Percentiles rank a stretch among this genome's conserved stretches.
Conservation (phyloP, 1,140 invertebrate species). For the Cepaea nemoralis region DNA sequence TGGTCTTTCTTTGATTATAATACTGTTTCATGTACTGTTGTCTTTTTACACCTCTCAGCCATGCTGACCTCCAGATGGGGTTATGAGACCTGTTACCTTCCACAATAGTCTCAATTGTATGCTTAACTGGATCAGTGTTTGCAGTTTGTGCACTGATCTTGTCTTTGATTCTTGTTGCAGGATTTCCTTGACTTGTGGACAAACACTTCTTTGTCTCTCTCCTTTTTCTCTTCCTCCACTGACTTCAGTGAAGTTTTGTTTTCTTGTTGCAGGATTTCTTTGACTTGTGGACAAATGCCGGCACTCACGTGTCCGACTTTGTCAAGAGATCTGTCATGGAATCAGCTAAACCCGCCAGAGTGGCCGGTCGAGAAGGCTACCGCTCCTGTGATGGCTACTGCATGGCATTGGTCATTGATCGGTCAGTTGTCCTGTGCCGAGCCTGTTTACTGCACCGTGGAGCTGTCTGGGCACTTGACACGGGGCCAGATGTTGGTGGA, state of each 20-base stretch:
- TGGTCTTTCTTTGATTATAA: no score
- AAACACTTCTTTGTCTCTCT: no score
- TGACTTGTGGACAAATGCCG: constrained; percentile 42
- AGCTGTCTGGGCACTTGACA: constrained; percentile 57
- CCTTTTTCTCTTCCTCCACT: no score
- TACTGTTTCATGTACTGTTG: no score
- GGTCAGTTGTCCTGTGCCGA: constrained; percentile 45
- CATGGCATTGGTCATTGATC: constrained; percentile 50
- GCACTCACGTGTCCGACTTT: constrained; percentile 36
- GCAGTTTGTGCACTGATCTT: no score
- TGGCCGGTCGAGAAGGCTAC: constrained; percentile 13
- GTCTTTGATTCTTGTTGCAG: constrained; percentile 24
- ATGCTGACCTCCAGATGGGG: no score
- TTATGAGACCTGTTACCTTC: no score
- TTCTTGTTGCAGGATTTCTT: constrained; percentile 44
- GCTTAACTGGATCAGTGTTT: no score
- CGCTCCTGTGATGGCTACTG: constrained; percentile 54
- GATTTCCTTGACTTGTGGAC: constrained; percentile 47
- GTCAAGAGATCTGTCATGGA: constrained; percentile 37
- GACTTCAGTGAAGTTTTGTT: no score
- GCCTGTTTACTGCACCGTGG: constrained; percentile 52
- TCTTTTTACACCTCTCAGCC: no score
- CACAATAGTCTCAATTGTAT: no score
- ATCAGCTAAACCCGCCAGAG: constrained; percentile 30
- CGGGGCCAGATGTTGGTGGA: constrained; percentile 64